Evolutionary conservation across 2,113 vertebrate species (phyloP).

Genomic region (Pampusana beccarii): DNA sequence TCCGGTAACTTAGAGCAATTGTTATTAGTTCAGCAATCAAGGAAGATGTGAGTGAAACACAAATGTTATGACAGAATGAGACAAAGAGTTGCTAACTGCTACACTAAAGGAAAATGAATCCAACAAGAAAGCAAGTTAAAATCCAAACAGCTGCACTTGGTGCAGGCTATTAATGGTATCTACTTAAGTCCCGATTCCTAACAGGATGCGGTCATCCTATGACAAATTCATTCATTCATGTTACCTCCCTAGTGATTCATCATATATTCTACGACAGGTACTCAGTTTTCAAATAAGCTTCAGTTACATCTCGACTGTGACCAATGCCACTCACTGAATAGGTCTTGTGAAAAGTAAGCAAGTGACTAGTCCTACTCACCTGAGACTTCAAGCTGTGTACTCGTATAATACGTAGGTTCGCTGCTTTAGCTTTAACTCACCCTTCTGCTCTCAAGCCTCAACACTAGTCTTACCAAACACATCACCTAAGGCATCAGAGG

Average conservation of each 20-base stretch:
- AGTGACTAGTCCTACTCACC: background rate
- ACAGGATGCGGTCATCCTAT: background rate
- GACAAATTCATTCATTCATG: background rate
- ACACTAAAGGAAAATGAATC: background rate
- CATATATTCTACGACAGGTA: background rate
- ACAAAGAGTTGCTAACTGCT: background rate
- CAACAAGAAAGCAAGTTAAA: background rate
- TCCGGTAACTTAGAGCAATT: background rate
- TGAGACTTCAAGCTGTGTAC: background rate
- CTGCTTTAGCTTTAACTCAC: background rate
- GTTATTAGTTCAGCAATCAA: background rate
- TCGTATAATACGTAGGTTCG: background rate
- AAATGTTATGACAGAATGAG: background rate
- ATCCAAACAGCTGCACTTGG: background rate
- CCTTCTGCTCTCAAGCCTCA: background rate
- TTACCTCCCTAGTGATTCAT: background rate
- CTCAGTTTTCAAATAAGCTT: background rate
- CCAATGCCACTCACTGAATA: background rate
- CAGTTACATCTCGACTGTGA: background rate
- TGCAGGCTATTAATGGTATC: background rate
- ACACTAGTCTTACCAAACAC: background rate
- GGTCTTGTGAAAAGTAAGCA: accelerated
- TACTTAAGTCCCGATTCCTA: background rate
- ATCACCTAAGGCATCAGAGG: background rate
- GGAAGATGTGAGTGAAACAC: background rate